These are phyloP conservation scores for Catocala sponsa DNA, from an alignment of 2,888 invertebrate genomes.

Conservation along the genomic window DNA sequence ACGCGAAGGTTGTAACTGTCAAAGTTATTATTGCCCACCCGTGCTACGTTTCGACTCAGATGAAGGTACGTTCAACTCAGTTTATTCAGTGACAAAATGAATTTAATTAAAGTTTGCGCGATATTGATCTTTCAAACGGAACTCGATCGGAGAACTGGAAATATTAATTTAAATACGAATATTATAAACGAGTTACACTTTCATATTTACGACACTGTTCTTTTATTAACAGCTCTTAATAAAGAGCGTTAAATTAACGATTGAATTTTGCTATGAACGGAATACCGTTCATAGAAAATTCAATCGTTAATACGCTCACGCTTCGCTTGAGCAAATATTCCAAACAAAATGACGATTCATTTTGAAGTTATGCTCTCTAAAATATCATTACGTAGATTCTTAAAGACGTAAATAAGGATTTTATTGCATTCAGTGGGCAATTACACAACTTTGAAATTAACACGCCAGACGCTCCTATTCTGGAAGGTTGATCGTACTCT, in stretches of 20 bases:
- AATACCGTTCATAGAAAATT: constrained; percentile 9
- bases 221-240: constrained; percentile 12
- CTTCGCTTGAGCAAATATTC: constrained; percentile 8
- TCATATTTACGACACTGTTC: constrained; percentile 27
- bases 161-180: constrained; percentile 45
- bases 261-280: no score
- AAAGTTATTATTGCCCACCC: constrained; percentile 74
- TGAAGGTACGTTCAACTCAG: constrained; percentile 42
- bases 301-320: constrained; percentile 2
- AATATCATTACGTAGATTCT: constrained; percentile 16
- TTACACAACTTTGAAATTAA: constrained; percentile 37
- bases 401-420: constrained; percentile 20
- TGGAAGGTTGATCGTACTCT: constrained; percentile 30
- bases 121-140: constrained; percentile 60
- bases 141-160: constrained; percentile 53
- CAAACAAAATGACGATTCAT: constrained; percentile 12
- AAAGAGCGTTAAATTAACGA: no score
- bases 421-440: constrained; percentile 33
- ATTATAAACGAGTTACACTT: constrained; percentile 27
- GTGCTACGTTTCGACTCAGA: constrained; percentile 54
- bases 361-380: constrained; percentile 14
- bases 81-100: constrained; percentile 66
- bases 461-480: constrained; percentile 20
- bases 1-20: constrained; percentile 74
- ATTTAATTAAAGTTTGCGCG: constrained; percentile 66